These are phyloP conservation scores for Speoplatyrhinus poulsoni DNA, from an alignment of 2,113 vertebrate species.

Conservation along the genomic window DNA sequence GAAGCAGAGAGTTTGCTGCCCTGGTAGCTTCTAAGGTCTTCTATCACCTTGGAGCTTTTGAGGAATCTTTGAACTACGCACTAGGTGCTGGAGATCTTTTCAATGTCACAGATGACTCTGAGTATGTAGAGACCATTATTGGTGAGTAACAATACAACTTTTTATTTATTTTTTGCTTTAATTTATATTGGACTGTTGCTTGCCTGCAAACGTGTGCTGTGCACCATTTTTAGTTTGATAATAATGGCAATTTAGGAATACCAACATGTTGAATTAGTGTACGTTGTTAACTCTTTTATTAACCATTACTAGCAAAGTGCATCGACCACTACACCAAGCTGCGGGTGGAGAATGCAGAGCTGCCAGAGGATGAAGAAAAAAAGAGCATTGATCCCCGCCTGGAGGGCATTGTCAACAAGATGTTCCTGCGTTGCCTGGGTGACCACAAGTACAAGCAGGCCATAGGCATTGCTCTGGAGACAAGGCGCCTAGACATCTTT, in stretches of 20 bases:
- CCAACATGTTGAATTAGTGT: background rate
- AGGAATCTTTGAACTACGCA: constrained; percentile 97
- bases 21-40: constrained; percentile 98
- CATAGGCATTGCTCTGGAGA: constrained; percentile 95
- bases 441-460: constrained; percentile 99
- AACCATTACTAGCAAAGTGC: constrained; percentile 85
- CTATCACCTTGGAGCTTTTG: constrained; percentile 97
- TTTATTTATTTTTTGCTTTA: background rate
- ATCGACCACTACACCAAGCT: constrained; percentile 98
- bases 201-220: background rate
- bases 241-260: too few relatives aligned
- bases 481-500: constrained; percentile 92
- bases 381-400: constrained; percentile 92
- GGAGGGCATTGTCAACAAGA: constrained; percentile 98
- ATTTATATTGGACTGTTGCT: background rate
- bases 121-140: constrained; percentile 99
- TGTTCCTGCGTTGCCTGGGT: constrained; percentile 96
- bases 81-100: constrained; percentile 98
- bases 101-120: constrained; percentile 96
- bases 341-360: constrained; percentile 94
- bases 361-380: constrained; percentile 91
- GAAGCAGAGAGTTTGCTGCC: constrained; percentile 94
- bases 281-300: background rate
- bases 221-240: background rate
- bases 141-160: constrained; percentile 75